Base-by-base conservation (phyloP, 2,888 invertebrate genomes). In the Octodonta nipae region DNA sequence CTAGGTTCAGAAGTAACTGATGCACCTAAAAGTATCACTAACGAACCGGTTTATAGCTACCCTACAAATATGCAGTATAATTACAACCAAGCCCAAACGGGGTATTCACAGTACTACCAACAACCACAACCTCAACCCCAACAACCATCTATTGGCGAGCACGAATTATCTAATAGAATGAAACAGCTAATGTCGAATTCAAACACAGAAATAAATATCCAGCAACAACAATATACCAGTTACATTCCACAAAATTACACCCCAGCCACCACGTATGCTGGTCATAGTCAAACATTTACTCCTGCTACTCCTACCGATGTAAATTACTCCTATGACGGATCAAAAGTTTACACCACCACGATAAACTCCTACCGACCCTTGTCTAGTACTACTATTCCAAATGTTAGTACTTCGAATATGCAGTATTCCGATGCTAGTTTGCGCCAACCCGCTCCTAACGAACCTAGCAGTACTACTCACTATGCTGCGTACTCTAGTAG, bases 1-100 rank as follows among this genome's bases (percentile, higher is more conserved):
- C 65, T 82, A 3, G 82, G 82, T 3, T 80, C 80, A 1, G 82
- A 82, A 65, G 70, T 58, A 13, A 36, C 43, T 4, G 43, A 43
- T 33, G 15, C 34, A n/a, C 39, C 40, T 2, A 39, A 37, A n/a
- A 50, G 41, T 26, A 30, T 34, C 6, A 38, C 37, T 65, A 66
- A 28, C 1, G 38, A 40, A 12, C 32, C 29, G 15, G 22, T 15
- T 8, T 20, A 14, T 4, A 30, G n/a, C 13, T 32, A 35, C 25
- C 32, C 34, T 1, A 15, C 27, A 13, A 33, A 38, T 11, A 16
- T 26, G 26, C 38, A 35, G 11, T 36, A 38, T 15, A 30, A 20
- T 2, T 42, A 38, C 22, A 33, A 25, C 13, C 31, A 31, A 8
- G 17, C 10, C 5, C 30, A 16, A 3, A n/a, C n/a, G n/a, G n/a